Evolutionary conservation across 2,888 invertebrate species (phyloP).

Genomic region (Volucella inflata): DNA sequence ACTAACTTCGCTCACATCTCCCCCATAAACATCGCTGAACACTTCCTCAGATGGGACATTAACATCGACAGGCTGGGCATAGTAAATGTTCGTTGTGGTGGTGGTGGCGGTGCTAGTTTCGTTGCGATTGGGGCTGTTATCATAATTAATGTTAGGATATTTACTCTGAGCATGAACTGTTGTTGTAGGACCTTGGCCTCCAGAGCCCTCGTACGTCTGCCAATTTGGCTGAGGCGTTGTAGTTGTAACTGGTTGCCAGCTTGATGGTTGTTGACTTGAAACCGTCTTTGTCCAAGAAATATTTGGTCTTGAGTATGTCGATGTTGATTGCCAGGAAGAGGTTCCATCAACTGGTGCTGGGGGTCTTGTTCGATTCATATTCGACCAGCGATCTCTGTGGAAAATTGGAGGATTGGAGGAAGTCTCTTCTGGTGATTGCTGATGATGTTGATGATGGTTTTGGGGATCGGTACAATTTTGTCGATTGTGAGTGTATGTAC

Average conservation of each 20-base stretch:
- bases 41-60: constrained; percentile 77
- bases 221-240: constrained; percentile 33
- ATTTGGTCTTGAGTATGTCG: neutral
- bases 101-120: constrained; percentile 44
- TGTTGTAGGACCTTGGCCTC: constrained; percentile 29
- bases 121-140: constrained; percentile 38
- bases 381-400: constrained; percentile 79
- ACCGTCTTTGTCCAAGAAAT: constrained; percentile 14
- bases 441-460: constrained; percentile 36
- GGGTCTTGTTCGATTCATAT: constrained; percentile 81
- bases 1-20: constrained; percentile 55
- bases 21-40: constrained; percentile 71
- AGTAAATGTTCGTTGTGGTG: constrained; percentile 77
- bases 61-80: constrained; percentile 80
- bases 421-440: neutral
- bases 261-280: constrained; percentile 15
- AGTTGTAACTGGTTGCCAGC: constrained; percentile 34
- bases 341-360: constrained; percentile 48
- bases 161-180: constrained; percentile 51
- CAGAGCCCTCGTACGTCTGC: constrained; percentile 27
- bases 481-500: constrained; percentile 17
- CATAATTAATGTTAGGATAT: constrained; percentile 54
- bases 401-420: constrained; percentile 38
- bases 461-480: constrained; percentile 41
- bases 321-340: constrained; percentile 28